phyloP scores from a whole-genome alignment of 92 coral and sea anemone species.

The Paramuricea clavata region DNA sequence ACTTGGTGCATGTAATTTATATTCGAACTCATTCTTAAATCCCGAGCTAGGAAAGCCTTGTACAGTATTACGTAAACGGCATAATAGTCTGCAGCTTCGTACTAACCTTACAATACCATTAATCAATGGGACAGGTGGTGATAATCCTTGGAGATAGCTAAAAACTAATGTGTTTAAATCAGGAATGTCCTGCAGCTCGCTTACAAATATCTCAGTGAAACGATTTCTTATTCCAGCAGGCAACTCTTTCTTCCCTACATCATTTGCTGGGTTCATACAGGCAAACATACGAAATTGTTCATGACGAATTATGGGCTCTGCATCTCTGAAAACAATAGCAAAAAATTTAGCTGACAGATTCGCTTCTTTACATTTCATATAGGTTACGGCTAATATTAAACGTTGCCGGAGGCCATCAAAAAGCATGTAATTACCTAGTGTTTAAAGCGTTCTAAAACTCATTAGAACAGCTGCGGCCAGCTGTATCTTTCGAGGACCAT shows the following conservation, averaged over 20 bases:
- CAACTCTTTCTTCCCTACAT: constrained; percentile 93
- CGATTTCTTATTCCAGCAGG: constrained; percentile 97
- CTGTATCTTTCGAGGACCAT: no score
- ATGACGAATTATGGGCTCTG: constrained; percentile 86
- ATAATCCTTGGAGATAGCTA: constrained; percentile 86
- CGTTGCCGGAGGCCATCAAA: no score
- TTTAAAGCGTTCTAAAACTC: no score
- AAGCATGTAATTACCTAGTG: no score
- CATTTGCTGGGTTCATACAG: constrained; percentile 99
- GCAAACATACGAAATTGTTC: constrained; percentile 93
- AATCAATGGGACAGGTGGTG: constrained; percentile 87
- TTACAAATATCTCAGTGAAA: constrained; percentile 95
- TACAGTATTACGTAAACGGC: no score
- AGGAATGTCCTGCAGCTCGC: constrained; percentile 81
- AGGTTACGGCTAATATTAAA: no score
- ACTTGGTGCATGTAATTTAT: no score
- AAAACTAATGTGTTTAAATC: constrained; percentile 90
- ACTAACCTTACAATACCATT: constrained; percentile 94
- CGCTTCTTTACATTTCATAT: no score
- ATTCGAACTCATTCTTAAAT: no score
- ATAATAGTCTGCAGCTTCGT: neutral
- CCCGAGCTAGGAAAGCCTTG: no score
- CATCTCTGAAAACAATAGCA: constrained; percentile 77
- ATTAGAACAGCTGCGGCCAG: no score
- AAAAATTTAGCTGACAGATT: no score